phyloP scores from a whole-genome alignment of 2,888 invertebrate genomes.

The Oligia fasciuncula region DNA sequence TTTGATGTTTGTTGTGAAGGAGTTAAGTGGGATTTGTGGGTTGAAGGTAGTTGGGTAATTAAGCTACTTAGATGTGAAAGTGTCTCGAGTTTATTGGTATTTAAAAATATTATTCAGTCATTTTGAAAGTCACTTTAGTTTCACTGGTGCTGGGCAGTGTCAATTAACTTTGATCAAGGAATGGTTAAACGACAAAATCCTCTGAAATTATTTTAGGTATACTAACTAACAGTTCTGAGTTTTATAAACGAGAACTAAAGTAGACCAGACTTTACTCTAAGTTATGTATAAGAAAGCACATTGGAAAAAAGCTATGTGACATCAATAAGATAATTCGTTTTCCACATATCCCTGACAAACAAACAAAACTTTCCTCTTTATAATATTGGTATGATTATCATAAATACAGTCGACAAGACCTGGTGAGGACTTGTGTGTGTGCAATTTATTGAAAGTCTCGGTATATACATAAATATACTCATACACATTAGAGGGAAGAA shows the following conservation, averaged over 20 bases:
- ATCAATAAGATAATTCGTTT: slow-evolving; percentile 28
- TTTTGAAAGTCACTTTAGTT: background rate
- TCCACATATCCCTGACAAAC: slow-evolving; percentile 22
- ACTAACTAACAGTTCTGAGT: background rate
- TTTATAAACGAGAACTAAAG: no score
- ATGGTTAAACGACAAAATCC: background rate
- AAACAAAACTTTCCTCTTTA: slow-evolving; percentile 50
- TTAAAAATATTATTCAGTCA: background rate
- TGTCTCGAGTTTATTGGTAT: background rate
- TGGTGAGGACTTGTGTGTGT: slow-evolving; percentile 30
- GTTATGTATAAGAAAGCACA: background rate
- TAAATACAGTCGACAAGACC: slow-evolving; percentile 41
- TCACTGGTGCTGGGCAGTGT: background rate
- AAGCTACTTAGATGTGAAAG: slow-evolving; percentile 15
- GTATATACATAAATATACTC: slow-evolving; percentile 48
- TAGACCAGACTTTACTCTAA: background rate
- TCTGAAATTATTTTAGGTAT: background rate
- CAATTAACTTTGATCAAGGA: background rate
- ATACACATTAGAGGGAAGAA: slow-evolving; percentile 53
- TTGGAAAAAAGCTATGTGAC: background rate
- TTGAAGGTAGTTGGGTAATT: slow-evolving; percentile 20
- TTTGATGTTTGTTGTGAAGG: slow-evolving; percentile 54
- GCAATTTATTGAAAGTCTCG: slow-evolving; percentile 54
- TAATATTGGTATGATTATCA: slow-evolving; percentile 53
- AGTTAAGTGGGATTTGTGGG: slow-evolving; percentile 27